phyloP scores from a whole-genome alignment of 2,888 invertebrate species.

The Torymus tubicola region DNA sequence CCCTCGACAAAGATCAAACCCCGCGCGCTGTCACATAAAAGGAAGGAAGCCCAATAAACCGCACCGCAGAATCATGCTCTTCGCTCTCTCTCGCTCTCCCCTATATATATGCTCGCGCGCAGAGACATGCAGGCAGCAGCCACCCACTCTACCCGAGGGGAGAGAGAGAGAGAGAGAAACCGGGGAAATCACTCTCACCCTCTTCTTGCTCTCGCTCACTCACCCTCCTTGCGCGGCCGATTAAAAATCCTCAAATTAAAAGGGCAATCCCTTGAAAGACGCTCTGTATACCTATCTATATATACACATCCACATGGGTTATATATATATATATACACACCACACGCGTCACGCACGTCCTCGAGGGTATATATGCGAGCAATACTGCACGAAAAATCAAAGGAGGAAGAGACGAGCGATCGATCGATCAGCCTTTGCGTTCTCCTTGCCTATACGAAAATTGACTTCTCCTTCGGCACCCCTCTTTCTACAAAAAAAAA shows the following conservation, averaged over 20 bases:
- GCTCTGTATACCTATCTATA: no score
- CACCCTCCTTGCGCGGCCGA: background rate
- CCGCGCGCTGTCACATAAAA: background rate
- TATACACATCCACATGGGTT: no score
- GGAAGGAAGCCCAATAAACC: background rate
- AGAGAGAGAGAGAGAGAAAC: no score
- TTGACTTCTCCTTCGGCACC: conserved; percentile 33
- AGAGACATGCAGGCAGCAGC: conserved; percentile 1
- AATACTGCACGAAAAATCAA: no score
- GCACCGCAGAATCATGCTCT: background rate
- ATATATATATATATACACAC: no score
- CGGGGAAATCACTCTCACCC: no score
- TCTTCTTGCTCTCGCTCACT: background rate
- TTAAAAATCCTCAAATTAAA: conserved; percentile 37
- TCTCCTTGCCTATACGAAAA: conserved; percentile 7
- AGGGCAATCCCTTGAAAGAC: conserved; percentile 27
- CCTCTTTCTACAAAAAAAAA: background rate
- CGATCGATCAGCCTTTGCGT: no score
- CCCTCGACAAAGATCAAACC: background rate
- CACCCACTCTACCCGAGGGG: background rate
- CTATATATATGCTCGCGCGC: background rate
- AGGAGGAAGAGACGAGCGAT: no score
- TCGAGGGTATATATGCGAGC: no score
- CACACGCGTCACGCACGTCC: no score
- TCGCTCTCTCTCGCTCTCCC: background rate